Conservation (phyloP, 2,888 invertebrate species). For the Nymphalis c-album region DNA sequence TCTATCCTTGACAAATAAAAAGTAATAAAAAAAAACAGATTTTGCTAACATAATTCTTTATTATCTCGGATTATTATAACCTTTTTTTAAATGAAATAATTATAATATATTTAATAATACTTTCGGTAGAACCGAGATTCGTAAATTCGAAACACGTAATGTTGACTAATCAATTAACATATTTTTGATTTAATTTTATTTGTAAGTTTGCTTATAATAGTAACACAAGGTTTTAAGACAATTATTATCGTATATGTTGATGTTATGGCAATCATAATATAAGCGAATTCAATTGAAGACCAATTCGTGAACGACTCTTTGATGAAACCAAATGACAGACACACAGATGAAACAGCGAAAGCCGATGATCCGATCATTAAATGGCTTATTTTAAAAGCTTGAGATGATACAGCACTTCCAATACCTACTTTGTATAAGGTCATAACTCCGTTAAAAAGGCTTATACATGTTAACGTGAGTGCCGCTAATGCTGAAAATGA, state of each 20-base stretch:
- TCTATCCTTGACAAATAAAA: too few relatives aligned
- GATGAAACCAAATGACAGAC: conserved; percentile 42
- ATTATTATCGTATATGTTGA: conserved; percentile 39
- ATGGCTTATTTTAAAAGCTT: conserved; percentile 40
- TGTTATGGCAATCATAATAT: conserved; percentile 42
- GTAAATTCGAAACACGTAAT: not conserved
- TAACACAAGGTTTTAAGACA: conserved; percentile 33
- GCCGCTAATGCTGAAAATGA: conserved; percentile 44
- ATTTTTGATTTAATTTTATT: conserved; percentile 29
- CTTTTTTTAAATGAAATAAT: too few relatives aligned
- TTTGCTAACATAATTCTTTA: too few relatives aligned
- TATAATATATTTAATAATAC: not conserved
- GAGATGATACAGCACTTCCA: conserved; percentile 32
- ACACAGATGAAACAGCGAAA: conserved; percentile 42
- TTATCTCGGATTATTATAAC: too few relatives aligned
- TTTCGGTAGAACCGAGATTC: not conserved
- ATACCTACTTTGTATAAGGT: conserved; percentile 38
- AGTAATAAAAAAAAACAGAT: too few relatives aligned
- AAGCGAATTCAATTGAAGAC: conserved; percentile 41
- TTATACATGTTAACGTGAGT: conserved; percentile 41
- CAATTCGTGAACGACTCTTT: conserved; percentile 44
- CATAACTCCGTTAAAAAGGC: conserved; percentile 42
- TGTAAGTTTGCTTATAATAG: conserved; percentile 27
- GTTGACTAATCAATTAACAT: conserved; percentile 29
- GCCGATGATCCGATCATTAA: conserved; percentile 40